Evolutionary conservation across 2,113 vertebrate genomes (phyloP), one percentile per base, ranked within the genome.

Genomic region (Pteruthius melanotis): DNA sequence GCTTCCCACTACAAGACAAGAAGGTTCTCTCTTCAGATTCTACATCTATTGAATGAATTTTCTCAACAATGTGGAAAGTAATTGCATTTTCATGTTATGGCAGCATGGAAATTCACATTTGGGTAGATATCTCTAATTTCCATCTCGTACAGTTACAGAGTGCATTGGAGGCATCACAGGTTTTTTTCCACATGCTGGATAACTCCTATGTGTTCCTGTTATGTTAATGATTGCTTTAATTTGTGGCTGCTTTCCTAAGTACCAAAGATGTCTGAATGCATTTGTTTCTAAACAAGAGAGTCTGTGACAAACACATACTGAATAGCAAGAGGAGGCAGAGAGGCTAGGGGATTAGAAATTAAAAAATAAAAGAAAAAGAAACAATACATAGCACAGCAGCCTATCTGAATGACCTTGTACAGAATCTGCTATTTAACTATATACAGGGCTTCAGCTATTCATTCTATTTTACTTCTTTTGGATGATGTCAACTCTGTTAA

Each of bases 201-300:
- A 97, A 96, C 59, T 85, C 80, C 77, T 89, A 6, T 60, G 68
- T 75, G 63, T 75, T 87, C 94, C 61, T 90, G 71, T 74, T 49
- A 8, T 28, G 47, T 63, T 92, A 94, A 94, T 53, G 76, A 85
- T 54, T 80, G 52, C 70, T 93, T 35, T 83, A 94, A 85, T 92
- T 90, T 94, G 79, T 97, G 95, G 83, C 61, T 60, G 94, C 88
- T 97, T 98, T 96, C 97, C 57, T 93, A 90, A 95, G 93, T 79
- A 87, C 40, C 85, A 83, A 85, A 92, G 77, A 91, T 72, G 50
- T 93, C 92, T 96, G 91, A 74, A 92, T 26, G 31, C 64, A 79
- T 95, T 97, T 96, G 74, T 94, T 89, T 96, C 92, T 78, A 91
- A 97, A 96, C 68, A 93, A 84, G 74, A 90, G 70, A 87, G 74